Evolutionary conservation across 2,113 vertebrate genomes (phyloP), one percentile per base, ranked within the genome.

Genomic region (Oncorhynchus nerka): DNA sequence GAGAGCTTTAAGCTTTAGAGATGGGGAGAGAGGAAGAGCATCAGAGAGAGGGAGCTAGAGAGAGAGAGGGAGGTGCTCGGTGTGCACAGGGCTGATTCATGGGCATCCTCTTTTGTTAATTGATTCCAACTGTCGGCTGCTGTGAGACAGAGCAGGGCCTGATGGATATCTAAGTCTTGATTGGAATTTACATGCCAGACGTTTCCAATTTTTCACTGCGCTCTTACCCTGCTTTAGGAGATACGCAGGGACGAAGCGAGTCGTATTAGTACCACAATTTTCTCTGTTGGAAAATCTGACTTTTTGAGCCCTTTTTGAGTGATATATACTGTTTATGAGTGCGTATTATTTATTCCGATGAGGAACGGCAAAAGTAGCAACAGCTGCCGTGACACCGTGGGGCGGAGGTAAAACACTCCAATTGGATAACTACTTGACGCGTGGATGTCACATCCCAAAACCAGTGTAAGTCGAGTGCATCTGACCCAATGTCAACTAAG

Each of bases 101-200:
- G 15, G 83, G 71, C 67, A 68, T 66, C 85, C 78, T 78, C 69
- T 82, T 74, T 75, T 55, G 65, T 59, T 89, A 87, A 91, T 90
- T 84, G 87, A 88, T 91, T 91, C 75, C 49, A 83, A 89, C 84
- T 82, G 85, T 85, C 75, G 64, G 76, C 24, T 16, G 55, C 81
- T 73, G 49, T 57, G 26, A 70, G 59, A 30, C 28, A 39, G 34
- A 59, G 34, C 71, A 8, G 67, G 68, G 39, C 68, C 75, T 88
- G 86, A 91, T 89, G 88, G 85, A 89, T 90, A 89, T 85, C 81
- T 81, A 74, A 81, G 73, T 68, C 75, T 83, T 90, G 86, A 90
- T 87, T 86, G 81, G 79, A 88, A 89, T 91, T 91, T 87, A 88
- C 89, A 90, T 87, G 86, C 82, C 86, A 86, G 81, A 71, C 67